These are phyloP conservation scores for Canis aureus DNA, from an alignment of 2,113 vertebrate species.

Conservation along the genomic window DNA sequence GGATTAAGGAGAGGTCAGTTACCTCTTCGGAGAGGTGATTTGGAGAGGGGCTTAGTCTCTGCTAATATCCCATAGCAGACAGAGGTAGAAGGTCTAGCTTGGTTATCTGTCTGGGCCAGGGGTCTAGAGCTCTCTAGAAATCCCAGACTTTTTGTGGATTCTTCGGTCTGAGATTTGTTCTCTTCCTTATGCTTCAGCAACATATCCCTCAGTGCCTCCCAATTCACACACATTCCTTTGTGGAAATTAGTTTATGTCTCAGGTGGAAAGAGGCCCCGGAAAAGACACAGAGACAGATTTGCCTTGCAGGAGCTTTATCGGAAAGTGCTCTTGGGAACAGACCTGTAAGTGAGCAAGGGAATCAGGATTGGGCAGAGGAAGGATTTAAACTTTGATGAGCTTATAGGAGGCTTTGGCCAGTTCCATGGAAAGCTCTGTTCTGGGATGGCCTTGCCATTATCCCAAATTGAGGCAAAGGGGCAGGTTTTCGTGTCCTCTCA, in stretches of 20 bases:
- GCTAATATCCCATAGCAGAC: conserved; percentile 74
- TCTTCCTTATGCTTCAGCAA: not conserved
- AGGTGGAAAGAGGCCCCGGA: not conserved
- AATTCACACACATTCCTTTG: not conserved
- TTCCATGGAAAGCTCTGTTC: not conserved
- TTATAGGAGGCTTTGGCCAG: not conserved
- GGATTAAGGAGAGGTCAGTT: conserved; percentile 88
- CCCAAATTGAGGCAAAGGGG: not conserved
- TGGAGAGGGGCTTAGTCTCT: conserved; percentile 83
- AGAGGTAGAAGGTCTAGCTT: not conserved
- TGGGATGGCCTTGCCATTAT: not conserved
- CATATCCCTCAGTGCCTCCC: rapidly evolving
- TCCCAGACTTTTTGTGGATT: not conserved
- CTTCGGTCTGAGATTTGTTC: not conserved
- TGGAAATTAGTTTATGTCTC: not conserved
- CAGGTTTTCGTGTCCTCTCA: not conserved
- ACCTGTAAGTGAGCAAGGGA: not conserved
- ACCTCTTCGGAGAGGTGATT: conserved; percentile 84
- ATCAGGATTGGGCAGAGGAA: not conserved
- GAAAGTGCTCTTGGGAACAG: not conserved
- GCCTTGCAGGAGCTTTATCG: not conserved
- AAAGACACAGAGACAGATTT: not conserved
- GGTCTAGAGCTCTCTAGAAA: not conserved
- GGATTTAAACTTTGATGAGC: not conserved
- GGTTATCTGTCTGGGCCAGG: not conserved